Percentiles rank a stretch among this genome's conserved stretches.
Conservation (phyloP, 2,113 vertebrate genomes). For the Notechis scutatus region DNA sequence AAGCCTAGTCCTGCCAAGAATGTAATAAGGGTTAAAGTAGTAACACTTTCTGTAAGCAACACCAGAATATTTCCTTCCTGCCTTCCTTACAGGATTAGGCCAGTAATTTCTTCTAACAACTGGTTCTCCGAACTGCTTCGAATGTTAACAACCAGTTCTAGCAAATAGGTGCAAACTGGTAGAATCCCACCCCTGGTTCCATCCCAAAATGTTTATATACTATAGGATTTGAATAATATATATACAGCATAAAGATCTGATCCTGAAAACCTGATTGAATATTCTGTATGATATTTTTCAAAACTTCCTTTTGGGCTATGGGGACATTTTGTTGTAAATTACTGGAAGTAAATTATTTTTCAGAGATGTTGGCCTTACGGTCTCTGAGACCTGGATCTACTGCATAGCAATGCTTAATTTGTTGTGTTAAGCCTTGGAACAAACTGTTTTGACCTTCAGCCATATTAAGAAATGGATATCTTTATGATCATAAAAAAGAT, state of each 20-base stretch:
- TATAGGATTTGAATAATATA: not conserved
- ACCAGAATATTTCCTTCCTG: too few species aligned
- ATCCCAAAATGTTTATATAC: not conserved
- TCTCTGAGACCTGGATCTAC: not conserved
- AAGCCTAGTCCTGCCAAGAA: too few species aligned
- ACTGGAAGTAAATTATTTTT: not conserved
- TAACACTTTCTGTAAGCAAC: too few species aligned
- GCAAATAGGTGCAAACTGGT: too few species aligned
- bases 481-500: not conserved
- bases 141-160: too few species aligned
- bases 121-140: too few species aligned
- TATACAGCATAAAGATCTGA: not conserved
- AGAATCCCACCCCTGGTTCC: not conserved
- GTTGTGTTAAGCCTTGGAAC: not conserved
- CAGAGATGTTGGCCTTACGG: not conserved
- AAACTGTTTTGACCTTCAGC: not conserved
- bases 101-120: too few species aligned
- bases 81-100: too few species aligned
- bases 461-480: not conserved
- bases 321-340: not conserved
- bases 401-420: not conserved
- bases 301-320: not conserved
- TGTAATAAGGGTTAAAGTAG: too few species aligned
- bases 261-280: not conserved
- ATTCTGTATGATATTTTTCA: not conserved